Evolutionary conservation across 2,113 vertebrate species (phyloP).

Genomic region (Antennarius striatus): DNA sequence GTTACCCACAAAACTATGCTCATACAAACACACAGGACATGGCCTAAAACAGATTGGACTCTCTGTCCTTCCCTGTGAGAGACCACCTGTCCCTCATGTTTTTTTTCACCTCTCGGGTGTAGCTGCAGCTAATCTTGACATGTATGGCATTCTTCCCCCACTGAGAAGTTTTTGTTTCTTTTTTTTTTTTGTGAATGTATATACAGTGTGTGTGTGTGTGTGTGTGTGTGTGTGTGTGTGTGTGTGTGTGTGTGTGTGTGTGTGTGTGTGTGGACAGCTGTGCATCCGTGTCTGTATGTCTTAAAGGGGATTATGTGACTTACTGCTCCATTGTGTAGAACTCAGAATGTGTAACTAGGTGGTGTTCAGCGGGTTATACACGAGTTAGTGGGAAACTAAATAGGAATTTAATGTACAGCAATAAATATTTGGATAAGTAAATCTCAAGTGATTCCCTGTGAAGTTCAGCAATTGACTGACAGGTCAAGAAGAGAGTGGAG

Average conservation of each 20-base stretch:
- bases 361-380: conserved; percentile 27
- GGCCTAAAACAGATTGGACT: conserved; percentile 13
- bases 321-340: conserved; percentile 45
- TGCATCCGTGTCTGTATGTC: conserved; percentile 8
- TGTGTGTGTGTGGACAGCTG: conserved; percentile 38
- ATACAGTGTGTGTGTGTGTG: background rate
- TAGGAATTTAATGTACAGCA: conserved; percentile 21
- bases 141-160: background rate
- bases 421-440: conserved; percentile 40
- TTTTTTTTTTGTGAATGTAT: conserved; percentile 2
- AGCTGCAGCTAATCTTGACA: conserved; percentile 11
- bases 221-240: too few relatives aligned
- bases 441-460: conserved; percentile 9
- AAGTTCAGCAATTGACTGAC: conserved; percentile 18
- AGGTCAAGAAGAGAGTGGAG: conserved; percentile 22
- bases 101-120: conserved; percentile 28
- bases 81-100: conserved; percentile 50
- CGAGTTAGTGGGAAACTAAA: conserved; percentile 25
- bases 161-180: conserved; percentile 25
- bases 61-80: conserved; percentile 11
- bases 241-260: too few relatives aligned
- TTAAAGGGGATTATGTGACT: conserved; percentile 41
- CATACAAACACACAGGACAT: conserved; percentile 10
- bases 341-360: conserved; percentile 19
- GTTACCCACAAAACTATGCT: conserved; percentile 1